Evolutionary conservation across 2,797 vertebrate species (phyloP), one percentile per base, ranked within the genome.

Genomic region (Xerus rutilus): DNA sequence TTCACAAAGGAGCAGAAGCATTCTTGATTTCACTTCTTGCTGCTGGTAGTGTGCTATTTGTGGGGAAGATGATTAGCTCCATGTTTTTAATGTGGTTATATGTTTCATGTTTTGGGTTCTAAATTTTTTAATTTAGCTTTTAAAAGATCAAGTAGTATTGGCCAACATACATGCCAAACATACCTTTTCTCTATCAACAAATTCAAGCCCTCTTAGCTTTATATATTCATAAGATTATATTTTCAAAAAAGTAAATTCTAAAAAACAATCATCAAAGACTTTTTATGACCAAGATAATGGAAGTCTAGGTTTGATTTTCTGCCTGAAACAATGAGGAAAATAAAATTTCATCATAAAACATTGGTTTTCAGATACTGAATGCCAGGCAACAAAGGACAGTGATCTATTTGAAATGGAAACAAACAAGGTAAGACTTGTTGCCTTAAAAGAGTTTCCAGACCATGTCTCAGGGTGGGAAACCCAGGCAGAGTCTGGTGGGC

Each of bases 11-110:
- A 91, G 76, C 78, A 84, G 86, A 95, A 65, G 15, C 18, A 79
- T 74, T 92, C 67, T 94, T 88, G 78, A 69, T 79, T 85, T 96
- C 94, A 82, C 32, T 86, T 87, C 70, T 93, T 69, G 18, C 69
- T 73, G 23, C 21, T 21, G 11, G 25, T 18, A 28, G 3, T 77
- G 3, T 95, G 65, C 43, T 87, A 47, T 39, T 95, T 89, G 83
- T 9, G 92, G 39, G 79, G 77, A 91, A 77, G 21, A 82, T n/a
- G 5, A 62, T 85, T 95, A 70, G 4, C 52, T 92, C n/a, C 43
- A 52, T 49, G 30, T 81, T 95, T 94, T 69, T 73, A 39, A 39
- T 84, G 43, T 77, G 13, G 30, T 9, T 49, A 77, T 25, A 49
- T 57, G 35, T 59, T 86, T 92, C 62, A 86, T n/a, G 54, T 70